phyloP scores from a whole-genome alignment of 2,888 invertebrate species.

The Stenolophus ochropezus region DNA sequence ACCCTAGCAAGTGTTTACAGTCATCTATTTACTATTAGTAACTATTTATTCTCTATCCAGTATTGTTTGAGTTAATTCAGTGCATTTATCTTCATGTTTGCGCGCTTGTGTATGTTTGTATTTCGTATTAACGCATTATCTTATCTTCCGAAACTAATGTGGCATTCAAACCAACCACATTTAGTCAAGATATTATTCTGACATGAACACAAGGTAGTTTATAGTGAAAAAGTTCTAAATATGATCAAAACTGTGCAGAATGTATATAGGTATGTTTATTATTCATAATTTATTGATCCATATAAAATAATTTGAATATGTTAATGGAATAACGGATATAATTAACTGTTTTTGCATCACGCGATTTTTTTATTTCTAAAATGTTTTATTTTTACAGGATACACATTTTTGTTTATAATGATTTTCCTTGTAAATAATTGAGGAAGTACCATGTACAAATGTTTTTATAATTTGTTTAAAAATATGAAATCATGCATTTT shows the following conservation, averaged over 20 bases:
- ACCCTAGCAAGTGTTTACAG: slow-evolving; percentile 3
- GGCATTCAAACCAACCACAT: slow-evolving; percentile 1
- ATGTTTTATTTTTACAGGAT: background rate
- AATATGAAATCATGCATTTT: background rate
- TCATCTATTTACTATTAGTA: slow-evolving; percentile 17
- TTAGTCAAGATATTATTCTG: slow-evolving; percentile 8
- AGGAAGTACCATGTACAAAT: background rate
- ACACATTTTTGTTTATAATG: background rate
- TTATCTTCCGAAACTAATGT: slow-evolving; percentile 2
- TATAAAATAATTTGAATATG: background rate
- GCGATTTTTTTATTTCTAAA: background rate
- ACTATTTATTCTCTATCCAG: slow-evolving; percentile 10
- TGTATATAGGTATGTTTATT: slow-evolving; percentile 49
- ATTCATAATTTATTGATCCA: background rate
- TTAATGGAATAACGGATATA: background rate
- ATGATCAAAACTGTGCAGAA: slow-evolving; percentile 50
- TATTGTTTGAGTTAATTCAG: slow-evolving; percentile 27
- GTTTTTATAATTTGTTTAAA: background rate
- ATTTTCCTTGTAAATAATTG: background rate
- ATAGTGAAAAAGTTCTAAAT: slow-evolving; percentile 5
- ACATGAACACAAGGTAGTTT: background rate
- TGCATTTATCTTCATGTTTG: slow-evolving; percentile 35
- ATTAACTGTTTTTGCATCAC: background rate
- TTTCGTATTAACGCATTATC: slow-evolving; percentile 40
- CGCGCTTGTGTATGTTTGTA: slow-evolving; percentile 16